Evolutionary conservation across 2,113 vertebrate genomes (phyloP), one percentile per base, ranked within the genome.

Genomic region (Fulmarus glacialis): DNA sequence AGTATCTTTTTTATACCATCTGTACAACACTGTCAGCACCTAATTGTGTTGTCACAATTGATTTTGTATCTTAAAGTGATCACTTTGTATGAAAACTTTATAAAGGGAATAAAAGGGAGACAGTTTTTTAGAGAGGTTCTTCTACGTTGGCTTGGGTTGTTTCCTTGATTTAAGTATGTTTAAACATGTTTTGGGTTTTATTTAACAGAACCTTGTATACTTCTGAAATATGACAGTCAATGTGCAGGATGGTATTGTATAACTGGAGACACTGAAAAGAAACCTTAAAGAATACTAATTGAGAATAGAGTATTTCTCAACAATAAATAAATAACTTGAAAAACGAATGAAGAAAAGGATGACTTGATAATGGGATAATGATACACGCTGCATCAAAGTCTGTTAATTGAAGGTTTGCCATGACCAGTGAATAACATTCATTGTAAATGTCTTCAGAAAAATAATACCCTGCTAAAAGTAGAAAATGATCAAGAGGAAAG

Each of bases 391-490:
- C 81, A 82, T 91, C 94, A 93, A 97, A 97, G 86, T 91, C 66
- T 95, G 79, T 94, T 98, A 98, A 98, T 91, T 98, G 96, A 98
- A 96, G 87, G 89, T 94, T 98, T 98, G 62, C 93, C 94, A 87
- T 96, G 97, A 97, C 95, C 97, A 97, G 20, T 89, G 94, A 98
- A 95, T 56, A 95, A 90, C 96, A 84, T 90, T 97, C 58, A 56
- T 43, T 97, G 78, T 92, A 96, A 97, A 89, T 60, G 82, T 77
- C 97, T 97, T 96, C 85, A 97, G 97, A 96, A 89, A 96, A 98
- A 97, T 97, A 98, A 96, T 89, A 97, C 64, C 83, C 93, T 97
- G 67, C 82, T 96, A 92, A 96, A 97, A 91, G 84, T 45, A 97
- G 88, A 90, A 96, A 98, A 96, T 90, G n/a, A 97, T 97, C 80